Evolutionary conservation across 2,888 invertebrate species (phyloP).

Genomic region (Acanthosepion pharaonis): DNA sequence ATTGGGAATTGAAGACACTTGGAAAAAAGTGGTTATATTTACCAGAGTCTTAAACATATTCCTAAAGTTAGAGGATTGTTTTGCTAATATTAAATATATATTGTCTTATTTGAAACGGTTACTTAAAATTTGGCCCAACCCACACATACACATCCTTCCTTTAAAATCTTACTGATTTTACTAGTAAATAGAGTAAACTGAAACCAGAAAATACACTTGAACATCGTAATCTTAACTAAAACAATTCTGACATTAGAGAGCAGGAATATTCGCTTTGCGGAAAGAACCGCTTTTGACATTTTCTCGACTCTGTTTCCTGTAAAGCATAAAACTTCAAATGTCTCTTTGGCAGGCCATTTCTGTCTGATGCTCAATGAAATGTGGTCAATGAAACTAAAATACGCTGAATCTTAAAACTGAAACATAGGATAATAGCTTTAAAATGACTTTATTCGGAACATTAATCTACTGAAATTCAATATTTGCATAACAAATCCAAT

Average conservation of each 20-base stretch:
- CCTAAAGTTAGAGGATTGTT: too few relatives aligned
- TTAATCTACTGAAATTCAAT: neutral
- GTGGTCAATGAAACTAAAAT: neutral
- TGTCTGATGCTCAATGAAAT: neutral
- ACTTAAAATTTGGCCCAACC: too few relatives aligned
- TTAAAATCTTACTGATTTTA: too few relatives aligned
- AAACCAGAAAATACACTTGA: neutral
- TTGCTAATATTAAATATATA: too few relatives aligned
- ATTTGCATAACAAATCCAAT: too few relatives aligned
- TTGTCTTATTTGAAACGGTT: too few relatives aligned
- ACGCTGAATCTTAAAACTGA: neutral
- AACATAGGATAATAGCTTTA: neutral
- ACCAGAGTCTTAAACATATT: too few relatives aligned
- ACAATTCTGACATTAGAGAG: neutral
- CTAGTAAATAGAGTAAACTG: neutral
- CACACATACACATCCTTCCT: too few relatives aligned
- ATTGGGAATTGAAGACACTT: too few relatives aligned
- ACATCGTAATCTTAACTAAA: neutral
- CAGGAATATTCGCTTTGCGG: neutral
- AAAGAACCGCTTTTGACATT: neutral
- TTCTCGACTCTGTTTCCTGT: neutral
- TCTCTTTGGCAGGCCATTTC: neutral
- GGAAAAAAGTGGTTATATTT: too few relatives aligned
- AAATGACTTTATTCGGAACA: neutral
- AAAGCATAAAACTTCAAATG: neutral